Base-by-base conservation (phyloP, 1,140 invertebrate species). In the Drosophila yakuba region DNA sequence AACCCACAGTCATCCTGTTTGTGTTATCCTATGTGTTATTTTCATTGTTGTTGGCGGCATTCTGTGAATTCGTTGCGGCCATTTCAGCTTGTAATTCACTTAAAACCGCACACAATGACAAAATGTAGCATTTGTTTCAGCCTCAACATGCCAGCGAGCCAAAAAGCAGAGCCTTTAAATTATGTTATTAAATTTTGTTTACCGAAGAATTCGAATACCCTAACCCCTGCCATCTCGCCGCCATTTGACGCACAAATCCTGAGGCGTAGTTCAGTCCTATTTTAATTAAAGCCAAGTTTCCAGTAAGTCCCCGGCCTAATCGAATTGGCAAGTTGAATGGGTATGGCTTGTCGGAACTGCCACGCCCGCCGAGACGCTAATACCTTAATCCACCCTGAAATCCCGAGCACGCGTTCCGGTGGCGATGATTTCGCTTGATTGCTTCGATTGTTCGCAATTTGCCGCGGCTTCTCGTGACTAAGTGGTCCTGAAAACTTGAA, bases 361-460 rank as follows among this genome's bases (percentile, higher is more conserved):
- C 73, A 41, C 38, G 43, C 41, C 58, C 36, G 56, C 69, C 64
- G 62, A 68, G 66, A 54, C 38, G 28, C 17, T 68, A 68, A 68
- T 68, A 71, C 79, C 66, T 82, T 88, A 77, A 88, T 82, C 64
- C 83, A 68, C 78, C 66, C 74, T 62, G 41, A 88, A 88, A 82
- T 88, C 83, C 83, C 28, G 32, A 56, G 74, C 73, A 80, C 68
- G 73, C 76, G 64, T 78, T 67, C 44, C 77, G 55, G 54, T 61
- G 80, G 64, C 83, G 68, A 82, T 80, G 84, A 88, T 80, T 88
- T 89, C 77, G 80, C 61, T 63, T 89, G 84, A 89, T 88, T 88
- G 84, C 80, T 83, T 88, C 84, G 80, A 88, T 88, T 88, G 84
- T 88, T 89, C 88, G 86, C 83, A 66, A 66, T 74, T 74, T 72